Percentiles rank a stretch among this genome's conserved stretches.
Evolutionary conservation across 64 coral and sea anemone genomes (phyloP).

Genomic region (Pachyseris speciosa): DNA sequence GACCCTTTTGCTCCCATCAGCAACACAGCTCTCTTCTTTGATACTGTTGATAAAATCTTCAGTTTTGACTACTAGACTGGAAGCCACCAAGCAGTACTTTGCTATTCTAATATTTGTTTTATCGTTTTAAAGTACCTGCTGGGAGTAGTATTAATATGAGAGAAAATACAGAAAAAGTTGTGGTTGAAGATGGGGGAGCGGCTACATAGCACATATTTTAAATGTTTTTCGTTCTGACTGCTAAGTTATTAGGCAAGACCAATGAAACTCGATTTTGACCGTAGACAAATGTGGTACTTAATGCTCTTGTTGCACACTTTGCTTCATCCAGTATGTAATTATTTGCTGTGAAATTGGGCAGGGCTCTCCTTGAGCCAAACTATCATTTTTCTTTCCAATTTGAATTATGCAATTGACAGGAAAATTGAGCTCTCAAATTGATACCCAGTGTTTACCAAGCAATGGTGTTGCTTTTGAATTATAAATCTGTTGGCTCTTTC

Average conservation of each 20-base stretch:
- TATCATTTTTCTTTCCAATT: background rate
- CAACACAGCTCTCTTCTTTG: background rate
- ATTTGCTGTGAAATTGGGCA: background rate
- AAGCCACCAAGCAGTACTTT: too few species aligned
- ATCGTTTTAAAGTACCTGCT: too few species aligned
- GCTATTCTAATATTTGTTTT: too few species aligned
- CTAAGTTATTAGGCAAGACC: background rate
- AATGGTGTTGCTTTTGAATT: background rate
- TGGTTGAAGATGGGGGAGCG: background rate
- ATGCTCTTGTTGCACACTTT: background rate
- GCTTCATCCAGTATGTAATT: background rate
- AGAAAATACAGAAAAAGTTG: too few species aligned
- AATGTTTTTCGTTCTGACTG: background rate
- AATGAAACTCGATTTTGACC: background rate
- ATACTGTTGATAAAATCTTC: background rate
- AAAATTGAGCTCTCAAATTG: background rate
- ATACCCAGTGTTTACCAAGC: background rate
- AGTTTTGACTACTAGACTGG: background rate
- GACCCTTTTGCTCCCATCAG: background rate
- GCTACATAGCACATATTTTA: background rate
- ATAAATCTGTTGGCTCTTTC: too few species aligned
- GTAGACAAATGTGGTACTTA: background rate
- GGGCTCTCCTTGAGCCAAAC: background rate
- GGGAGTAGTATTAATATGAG: too few species aligned
- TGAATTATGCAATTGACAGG: background rate